These are phyloP conservation scores for Podiceps cristatus DNA, from an alignment of 2,113 vertebrate genomes.

Conservation along the genomic window DNA sequence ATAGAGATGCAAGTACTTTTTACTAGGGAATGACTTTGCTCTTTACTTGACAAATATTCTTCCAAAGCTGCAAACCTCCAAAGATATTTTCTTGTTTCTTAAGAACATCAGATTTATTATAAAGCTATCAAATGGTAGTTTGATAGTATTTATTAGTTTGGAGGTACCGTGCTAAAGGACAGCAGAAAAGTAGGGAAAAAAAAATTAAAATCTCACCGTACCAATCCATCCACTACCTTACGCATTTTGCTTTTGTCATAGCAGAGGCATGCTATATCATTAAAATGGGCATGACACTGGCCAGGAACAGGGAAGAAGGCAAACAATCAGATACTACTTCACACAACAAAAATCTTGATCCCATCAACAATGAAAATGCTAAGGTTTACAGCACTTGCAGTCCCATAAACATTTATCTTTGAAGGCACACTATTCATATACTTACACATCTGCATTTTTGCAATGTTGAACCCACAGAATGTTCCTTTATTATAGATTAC, in stretches of 20 bases:
- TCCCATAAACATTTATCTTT: background rate
- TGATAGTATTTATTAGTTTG: background rate
- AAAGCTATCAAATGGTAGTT: background rate
- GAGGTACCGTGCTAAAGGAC: background rate
- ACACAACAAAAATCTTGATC: background rate
- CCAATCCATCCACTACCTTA: background rate
- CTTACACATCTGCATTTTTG: background rate
- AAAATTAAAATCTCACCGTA: background rate
- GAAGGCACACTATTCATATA: background rate
- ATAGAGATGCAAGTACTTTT: background rate
- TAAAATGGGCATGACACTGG: background rate
- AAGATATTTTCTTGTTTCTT: background rate
- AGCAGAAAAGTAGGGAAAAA: fast-evolving
- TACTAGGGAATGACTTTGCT: background rate
- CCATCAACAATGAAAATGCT: background rate
- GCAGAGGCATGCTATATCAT: background rate
- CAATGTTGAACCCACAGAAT: background rate
- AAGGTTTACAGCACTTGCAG: background rate
- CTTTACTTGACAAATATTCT: background rate
- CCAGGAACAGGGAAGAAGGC: background rate
- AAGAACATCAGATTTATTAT: background rate
- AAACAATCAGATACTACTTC: background rate
- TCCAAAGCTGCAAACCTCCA: background rate
- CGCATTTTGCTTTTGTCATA: background rate
- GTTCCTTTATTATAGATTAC: background rate